Base-by-base conservation (phyloP, 2,113 vertebrate species). In the Rhinopomastus cyanomelas region DNA sequence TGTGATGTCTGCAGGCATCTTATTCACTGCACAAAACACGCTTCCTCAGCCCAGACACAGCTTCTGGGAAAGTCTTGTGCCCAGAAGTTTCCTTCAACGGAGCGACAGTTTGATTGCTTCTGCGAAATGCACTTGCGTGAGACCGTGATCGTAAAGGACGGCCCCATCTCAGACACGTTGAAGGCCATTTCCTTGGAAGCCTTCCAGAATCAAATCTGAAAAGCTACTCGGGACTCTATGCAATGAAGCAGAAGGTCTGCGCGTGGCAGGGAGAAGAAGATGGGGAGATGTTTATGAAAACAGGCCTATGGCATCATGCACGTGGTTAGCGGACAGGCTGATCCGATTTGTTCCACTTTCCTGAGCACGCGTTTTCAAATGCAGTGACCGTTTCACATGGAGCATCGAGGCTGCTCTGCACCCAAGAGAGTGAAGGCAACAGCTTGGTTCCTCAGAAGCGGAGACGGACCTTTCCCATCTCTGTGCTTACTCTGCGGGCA, bases 41-140 rank as follows among this genome's bases (percentile, higher is more conserved):
- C 69, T 81, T 61, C 23, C 22, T 65, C 26, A 19, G 73, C 30
- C 44, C 81, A 81, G 62, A 34, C 61, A 51, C 16, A 59, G 64
- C 69, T 90, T 80, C 81, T 85, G 78, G 73, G 67, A 87, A 92
- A 66, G 88, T 72, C 68, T 66, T 59, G 23, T 32, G 67, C 90
- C 86, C 83, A 92, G 77, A 75, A 84, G 46, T 53, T 66, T 86
- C 46, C 46, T 68, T 65, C 69, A 91, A 16, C 8, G 2, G 9
- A 30, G 78, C 74, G 57, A 68, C 53, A 86, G 49, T 68, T 91
- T 65, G 66, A 71, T 3, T 62, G 51, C 26, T 86, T 51, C 84
- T 60, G 32, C 71, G 48, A 80, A 94, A 88, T 17, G 29, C 53
- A 36, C 66, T 92, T 10, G 0, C 2, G 0, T 59, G 48, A 36